Percentiles rank a stretch among this genome's conserved stretches.
Evolutionary conservation across 1,140 invertebrate species (phyloP).

Genomic region (Drosophila santomea): DNA sequence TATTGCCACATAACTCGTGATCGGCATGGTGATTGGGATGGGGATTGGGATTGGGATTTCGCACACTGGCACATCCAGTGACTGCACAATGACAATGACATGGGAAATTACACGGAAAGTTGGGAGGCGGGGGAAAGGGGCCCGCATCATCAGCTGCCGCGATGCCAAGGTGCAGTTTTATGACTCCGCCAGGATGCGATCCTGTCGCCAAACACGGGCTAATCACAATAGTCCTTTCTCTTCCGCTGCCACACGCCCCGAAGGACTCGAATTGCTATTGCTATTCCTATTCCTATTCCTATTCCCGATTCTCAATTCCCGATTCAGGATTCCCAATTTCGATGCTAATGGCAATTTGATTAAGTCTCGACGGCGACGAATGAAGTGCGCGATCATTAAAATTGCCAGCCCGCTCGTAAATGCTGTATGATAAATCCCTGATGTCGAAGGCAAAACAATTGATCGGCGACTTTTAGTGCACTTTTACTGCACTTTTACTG

Average conservation of each 20-base stretch:
- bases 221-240: constrained; percentile 34
- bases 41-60: constrained; percentile 6
- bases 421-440: constrained; percentile 28
- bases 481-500: not conserved
- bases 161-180: constrained; percentile 43
- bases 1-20: constrained; percentile 11
- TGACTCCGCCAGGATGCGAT: constrained; percentile 14
- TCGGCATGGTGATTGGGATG: not conserved
- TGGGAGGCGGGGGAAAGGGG: not conserved
- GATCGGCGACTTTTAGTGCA: constrained; percentile 2
- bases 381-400: constrained; percentile 34
- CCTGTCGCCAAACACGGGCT: constrained; percentile 27
- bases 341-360: constrained; percentile 48
- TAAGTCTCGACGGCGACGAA: constrained; percentile 20
- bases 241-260: constrained; percentile 37
- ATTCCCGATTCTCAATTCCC: no score
- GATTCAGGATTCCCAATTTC: not conserved
- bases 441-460: constrained; percentile 5
- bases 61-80: constrained; percentile 14
- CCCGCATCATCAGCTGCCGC: constrained; percentile 45
- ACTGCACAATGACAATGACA: constrained; percentile 44
- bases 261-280: not conserved
- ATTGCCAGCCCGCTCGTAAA: constrained; percentile 39
- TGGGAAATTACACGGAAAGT: constrained; percentile 5
- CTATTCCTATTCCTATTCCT: no score